Evolutionary conservation across 1,140 invertebrate genomes (phyloP).

Genomic region (Drosophila obscura): DNA sequence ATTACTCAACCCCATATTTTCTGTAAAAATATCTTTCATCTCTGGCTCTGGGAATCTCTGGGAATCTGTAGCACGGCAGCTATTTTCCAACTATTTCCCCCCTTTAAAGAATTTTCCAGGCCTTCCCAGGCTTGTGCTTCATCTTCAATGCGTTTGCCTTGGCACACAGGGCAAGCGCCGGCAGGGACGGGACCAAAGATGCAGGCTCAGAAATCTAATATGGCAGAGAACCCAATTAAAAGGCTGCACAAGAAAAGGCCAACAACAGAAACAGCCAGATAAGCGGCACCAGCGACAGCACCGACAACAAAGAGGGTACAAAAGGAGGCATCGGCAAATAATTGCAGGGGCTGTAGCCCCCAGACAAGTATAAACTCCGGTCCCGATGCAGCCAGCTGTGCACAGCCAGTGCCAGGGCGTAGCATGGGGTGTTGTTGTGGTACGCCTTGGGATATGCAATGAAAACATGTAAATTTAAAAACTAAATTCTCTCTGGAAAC

Average conservation of each 20-base stretch:
- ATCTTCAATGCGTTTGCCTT: conserved; percentile 19
- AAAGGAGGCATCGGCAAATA: conserved; percentile 56
- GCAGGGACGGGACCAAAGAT: neutral
- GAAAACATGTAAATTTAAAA: no score
- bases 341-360: conserved; percentile 49
- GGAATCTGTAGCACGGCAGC: neutral
- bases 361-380: conserved; percentile 75
- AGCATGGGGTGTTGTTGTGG: conserved; percentile 5
- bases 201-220: conserved; percentile 66
- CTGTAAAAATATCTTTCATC: conserved; percentile 3
- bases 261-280: conserved; percentile 12
- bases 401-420: conserved; percentile 3
- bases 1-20: neutral
- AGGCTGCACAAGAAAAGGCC: conserved; percentile 56
- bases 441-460: conserved; percentile 36
- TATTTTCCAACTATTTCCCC: conserved; percentile 5
- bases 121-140: no score
- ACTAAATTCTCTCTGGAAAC: neutral
- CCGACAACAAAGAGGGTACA: conserved; percentile 44
- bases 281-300: conserved; percentile 24
- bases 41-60: neutral
- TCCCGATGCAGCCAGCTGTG: conserved; percentile 58
- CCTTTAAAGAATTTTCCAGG: conserved; percentile 21
- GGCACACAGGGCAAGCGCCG: neutral
- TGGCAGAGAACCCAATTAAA: conserved; percentile 79